These are phyloP conservation scores for Xiphophorus maculatus DNA, from an alignment of 2,113 vertebrate species.

Conservation along the genomic window DNA sequence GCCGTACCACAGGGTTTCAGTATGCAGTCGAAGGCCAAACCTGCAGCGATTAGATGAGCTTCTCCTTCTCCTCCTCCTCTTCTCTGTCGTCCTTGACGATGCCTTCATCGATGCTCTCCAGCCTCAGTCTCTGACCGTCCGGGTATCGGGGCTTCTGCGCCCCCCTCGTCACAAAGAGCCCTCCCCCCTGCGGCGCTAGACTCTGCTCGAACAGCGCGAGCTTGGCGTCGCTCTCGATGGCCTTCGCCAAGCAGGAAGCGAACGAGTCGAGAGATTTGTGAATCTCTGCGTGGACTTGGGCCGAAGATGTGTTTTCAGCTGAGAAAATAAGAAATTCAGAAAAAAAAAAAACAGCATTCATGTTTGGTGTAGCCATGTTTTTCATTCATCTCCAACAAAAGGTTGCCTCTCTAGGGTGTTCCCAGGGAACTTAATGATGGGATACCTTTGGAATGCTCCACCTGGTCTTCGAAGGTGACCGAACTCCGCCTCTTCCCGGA, in stretches of 20 bases:
- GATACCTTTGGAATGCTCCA: slow-evolving; percentile 89
- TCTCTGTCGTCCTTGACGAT: slow-evolving; percentile 80
- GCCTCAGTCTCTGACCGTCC: slow-evolving; percentile 85
- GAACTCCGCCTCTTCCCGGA: slow-evolving; percentile 91
- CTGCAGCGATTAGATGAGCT: slow-evolving; percentile 38
- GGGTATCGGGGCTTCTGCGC: slow-evolving; percentile 80
- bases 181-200: slow-evolving; percentile 74
- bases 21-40: not conserved
- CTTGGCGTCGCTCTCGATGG: slow-evolving; percentile 93
- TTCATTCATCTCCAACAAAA: not conserved
- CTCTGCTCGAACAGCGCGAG: slow-evolving; percentile 91
- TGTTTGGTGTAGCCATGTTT: not conserved
- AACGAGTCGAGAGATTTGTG: slow-evolving; percentile 92
- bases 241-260: slow-evolving; percentile 89
- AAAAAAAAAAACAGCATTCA: not conserved
- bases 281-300: slow-evolving; percentile 89
- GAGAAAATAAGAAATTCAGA: not conserved
- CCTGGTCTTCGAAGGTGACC: slow-evolving; percentile 95
- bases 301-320: slow-evolving; percentile 73
- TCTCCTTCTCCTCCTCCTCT: slow-evolving; percentile 65
- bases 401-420: not conserved
- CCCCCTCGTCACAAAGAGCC: slow-evolving; percentile 68
- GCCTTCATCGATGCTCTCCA: slow-evolving; percentile 97
- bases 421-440: not conserved
- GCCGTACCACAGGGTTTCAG: not conserved